phyloP scores from a whole-genome alignment of 2,888 invertebrate species.

The Cryptus armator region DNA sequence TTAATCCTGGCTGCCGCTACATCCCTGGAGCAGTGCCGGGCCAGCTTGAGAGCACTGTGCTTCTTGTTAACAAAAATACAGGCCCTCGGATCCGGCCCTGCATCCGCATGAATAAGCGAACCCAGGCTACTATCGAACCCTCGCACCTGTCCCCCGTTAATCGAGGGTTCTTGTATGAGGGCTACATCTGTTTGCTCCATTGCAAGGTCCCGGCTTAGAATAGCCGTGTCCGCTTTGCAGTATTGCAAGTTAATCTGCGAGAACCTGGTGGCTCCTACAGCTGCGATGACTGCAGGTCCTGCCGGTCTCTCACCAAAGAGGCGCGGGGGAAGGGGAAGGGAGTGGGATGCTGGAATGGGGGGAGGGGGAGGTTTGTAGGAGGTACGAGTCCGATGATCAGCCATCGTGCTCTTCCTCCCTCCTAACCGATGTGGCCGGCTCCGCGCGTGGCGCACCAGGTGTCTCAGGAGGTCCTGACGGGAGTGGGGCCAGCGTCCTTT shows the following conservation, averaged over 20 bases:
- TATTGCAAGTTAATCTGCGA: too few species aligned
- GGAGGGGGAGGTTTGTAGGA: neutral
- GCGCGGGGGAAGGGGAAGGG: neutral
- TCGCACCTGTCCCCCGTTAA: constrained; percentile 19
- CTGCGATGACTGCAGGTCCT: neutral
- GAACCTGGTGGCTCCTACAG: neutral
- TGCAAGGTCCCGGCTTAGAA: too few species aligned
- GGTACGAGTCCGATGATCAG: neutral
- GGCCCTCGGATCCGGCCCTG: constrained; percentile 44
- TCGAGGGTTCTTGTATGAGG: constrained; percentile 34
- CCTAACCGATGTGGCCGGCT: neutral
- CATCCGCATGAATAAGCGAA: neutral
- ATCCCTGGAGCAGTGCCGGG: too few species aligned
- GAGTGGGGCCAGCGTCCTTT: neutral
- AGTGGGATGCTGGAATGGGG: neutral
- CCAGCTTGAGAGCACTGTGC: too few species aligned
- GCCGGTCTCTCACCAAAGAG: neutral
- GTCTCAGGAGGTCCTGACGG: neutral
- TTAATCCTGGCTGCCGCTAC: too few species aligned
- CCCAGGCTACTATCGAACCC: constrained; percentile 8
- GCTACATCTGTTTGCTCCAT: too few species aligned
- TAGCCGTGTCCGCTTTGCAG: too few species aligned
- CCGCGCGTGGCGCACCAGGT: neutral
- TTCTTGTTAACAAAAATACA: constrained; percentile 31
- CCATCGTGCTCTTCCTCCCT: neutral